phyloP scores from a whole-genome alignment of 2,888 invertebrate genomes.

The Lapara coniferarum region DNA sequence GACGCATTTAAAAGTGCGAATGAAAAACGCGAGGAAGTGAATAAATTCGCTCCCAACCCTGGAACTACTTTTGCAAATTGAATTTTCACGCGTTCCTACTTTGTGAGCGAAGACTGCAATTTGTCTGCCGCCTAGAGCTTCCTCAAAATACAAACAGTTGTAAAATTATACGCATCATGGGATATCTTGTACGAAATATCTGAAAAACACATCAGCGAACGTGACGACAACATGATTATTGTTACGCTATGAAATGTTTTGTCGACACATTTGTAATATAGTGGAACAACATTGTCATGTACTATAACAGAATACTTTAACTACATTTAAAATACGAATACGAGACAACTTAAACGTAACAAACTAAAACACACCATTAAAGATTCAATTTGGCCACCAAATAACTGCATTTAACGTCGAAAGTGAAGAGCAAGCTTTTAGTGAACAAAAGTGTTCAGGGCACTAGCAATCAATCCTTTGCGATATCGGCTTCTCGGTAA shows the following conservation, averaged over 20 bases:
- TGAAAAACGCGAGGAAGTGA: conserved; percentile 26
- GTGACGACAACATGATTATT: conserved; percentile 16
- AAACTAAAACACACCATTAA: background rate
- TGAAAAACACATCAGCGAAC: conserved; percentile 5
- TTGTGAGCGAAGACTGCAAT: conserved; percentile 52
- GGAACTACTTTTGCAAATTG: conserved; percentile 56
- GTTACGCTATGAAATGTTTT: conserved; percentile 23
- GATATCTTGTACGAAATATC: conserved; percentile 31
- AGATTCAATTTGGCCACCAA: conserved; percentile 1
- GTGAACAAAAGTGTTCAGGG: conserved; percentile 54
- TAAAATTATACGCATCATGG: conserved; percentile 44
- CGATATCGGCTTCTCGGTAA: conserved; percentile 55
- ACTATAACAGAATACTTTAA: too few relatives aligned
- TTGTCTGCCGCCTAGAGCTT: conserved; percentile 50
- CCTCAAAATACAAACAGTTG: conserved; percentile 43
- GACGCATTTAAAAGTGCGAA: conserved; percentile 14
- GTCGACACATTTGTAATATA: background rate
- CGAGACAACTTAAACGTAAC: background rate
- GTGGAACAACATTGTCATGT: background rate
- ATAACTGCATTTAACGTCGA: conserved; percentile 38
- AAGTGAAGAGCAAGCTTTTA: conserved; percentile 59
- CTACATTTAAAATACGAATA: too few relatives aligned
- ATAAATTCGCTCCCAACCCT: conserved; percentile 30
- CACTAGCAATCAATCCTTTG: conserved; percentile 54
- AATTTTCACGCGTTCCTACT: conserved; percentile 52